These are phyloP conservation scores for Minunthozetes semirufus DNA, from an alignment of 2,888 invertebrate species.

Conservation along the genomic window DNA sequence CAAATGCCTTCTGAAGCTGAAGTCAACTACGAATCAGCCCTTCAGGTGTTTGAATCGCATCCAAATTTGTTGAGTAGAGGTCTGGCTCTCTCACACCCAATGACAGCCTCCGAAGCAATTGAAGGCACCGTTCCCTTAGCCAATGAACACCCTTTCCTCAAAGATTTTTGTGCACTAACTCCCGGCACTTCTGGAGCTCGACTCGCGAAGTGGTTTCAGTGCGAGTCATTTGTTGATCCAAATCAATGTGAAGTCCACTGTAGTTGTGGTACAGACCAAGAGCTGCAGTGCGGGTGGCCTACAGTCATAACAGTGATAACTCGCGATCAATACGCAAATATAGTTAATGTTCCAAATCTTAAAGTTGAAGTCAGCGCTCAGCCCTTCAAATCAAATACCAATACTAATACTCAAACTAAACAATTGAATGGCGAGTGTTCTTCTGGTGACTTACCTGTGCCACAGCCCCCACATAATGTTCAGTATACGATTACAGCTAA, in stretches of 20 bases:
- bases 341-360: conserved; percentile 71
- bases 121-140: conserved; percentile 81
- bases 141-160: conserved; percentile 82
- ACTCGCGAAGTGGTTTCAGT: conserved; percentile 88
- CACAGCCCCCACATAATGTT: conserved; percentile 58
- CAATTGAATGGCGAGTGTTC: conserved; percentile 54
- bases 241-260: conserved; percentile 73
- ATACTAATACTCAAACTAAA: conserved; percentile 43
- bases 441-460: conserved; percentile 57
- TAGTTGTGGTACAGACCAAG: conserved; percentile 52
- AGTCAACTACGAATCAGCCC: conserved; percentile 11
- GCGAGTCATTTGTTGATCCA: conserved; percentile 84
- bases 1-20: conserved; percentile 43
- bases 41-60: conserved; percentile 53
- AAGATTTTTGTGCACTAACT: conserved; percentile 81
- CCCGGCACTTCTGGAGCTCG: conserved; percentile 82
- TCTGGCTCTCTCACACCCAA: conserved; percentile 75
- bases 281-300: conserved; percentile 69
- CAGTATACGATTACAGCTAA: conserved; percentile 77
- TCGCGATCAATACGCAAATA: conserved; percentile 84
- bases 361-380: conserved; percentile 56
- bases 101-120: conserved; percentile 79
- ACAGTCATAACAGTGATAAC: conserved; percentile 71
- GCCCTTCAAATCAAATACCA: conserved; percentile 43
- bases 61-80: conserved; percentile 76